These are phyloP conservation scores for Mola mola DNA, from an alignment of 2,113 vertebrate genomes.

Conservation along the genomic window DNA sequence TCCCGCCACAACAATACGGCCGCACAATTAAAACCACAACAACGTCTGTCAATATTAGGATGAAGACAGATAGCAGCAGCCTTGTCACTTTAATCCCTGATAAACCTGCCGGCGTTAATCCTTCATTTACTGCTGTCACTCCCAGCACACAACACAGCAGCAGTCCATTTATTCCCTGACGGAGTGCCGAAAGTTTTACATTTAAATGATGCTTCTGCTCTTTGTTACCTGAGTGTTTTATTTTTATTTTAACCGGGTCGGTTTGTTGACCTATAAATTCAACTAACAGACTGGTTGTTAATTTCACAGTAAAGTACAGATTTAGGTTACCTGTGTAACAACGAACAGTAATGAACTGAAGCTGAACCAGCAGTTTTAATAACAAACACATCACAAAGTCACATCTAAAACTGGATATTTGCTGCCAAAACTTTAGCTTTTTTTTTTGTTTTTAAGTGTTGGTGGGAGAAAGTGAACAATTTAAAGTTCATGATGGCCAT, in stretches of 20 bases:
- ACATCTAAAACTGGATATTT: too few relatives aligned
- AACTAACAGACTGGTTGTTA: too few relatives aligned
- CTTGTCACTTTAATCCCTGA: conserved; percentile 69
- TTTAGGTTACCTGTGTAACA: background rate
- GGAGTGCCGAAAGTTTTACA: conserved; percentile 26
- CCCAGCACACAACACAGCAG: conserved; percentile 1
- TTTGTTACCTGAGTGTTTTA: conserved; percentile 2
- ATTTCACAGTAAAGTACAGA: too few relatives aligned
- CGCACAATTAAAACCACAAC: conserved; percentile 66
- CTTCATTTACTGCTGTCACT: conserved; percentile 52
- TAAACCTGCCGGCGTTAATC: conserved; percentile 70
- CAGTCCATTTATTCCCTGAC: conserved; percentile 22
- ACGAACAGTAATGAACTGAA: too few relatives aligned
- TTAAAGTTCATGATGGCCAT: too few relatives aligned
- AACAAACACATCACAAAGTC: too few relatives aligned
- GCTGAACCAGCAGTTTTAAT: too few relatives aligned
- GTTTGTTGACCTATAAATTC: too few relatives aligned
- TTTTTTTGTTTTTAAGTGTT: too few relatives aligned
- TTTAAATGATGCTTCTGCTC: too few relatives aligned
- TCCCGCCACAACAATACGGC: conserved; percentile 61
- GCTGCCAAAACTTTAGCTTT: too few relatives aligned
- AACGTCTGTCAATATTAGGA: conserved; percentile 64
- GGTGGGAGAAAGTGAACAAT: too few relatives aligned
- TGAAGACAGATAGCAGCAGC: conserved; percentile 59
- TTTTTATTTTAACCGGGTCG: background rate